Base-by-base conservation (phyloP, 2,888 invertebrate species). In the Agrotis clavis region DNA sequence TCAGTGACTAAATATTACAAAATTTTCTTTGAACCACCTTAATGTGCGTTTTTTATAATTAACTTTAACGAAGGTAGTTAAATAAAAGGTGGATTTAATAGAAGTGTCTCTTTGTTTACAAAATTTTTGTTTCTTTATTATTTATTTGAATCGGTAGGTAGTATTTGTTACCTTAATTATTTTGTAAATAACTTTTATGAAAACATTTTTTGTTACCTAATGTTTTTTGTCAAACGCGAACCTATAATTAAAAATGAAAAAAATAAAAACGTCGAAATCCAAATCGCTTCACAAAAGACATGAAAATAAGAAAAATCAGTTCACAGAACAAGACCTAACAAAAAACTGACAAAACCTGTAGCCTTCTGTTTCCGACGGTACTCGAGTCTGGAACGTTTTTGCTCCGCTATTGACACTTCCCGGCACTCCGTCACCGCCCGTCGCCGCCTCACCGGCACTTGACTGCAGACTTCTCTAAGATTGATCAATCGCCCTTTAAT, bases 401-500 rank as follows among this genome's bases (percentile, higher is more conserved):
- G 73, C 74, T 48, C 67, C 83, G 76, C 87, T 89, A 90, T 90
- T 89, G 87, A 88, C 73, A 84, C 74, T 79, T 70, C 79, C 79
- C 72, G 86, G 82, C 86, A 87, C 88, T 91, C 91, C 89, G 90
- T 91, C 87, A 87, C 89, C 91, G 90, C 89, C 91, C 89, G 90
- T 91, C 87, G 87, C 89, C 91, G 90, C 89, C 91, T 91, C 90
- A 90, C 86, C 83, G 85, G 89, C 90, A 89, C 86, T 87, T 86
- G 84, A 83, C 85, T 86, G 86, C 89, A 92, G 92, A 92, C 80
- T 87, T 91, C 59, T 19, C 57, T 61, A 63, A 79, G 93, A 92
- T 92, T 93, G 92, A 94, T 93, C 87, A 92, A 93, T 92, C 88
- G 77, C 87, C 89, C 87, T 90, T 91, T 92, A 91, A 92, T 92